A percentile compares a stretch with the other conserved stretches of the same genome.
These are phyloP conservation scores for Amphipoea lucens DNA, from an alignment of 2,888 invertebrate species.

Conservation along the genomic window DNA sequence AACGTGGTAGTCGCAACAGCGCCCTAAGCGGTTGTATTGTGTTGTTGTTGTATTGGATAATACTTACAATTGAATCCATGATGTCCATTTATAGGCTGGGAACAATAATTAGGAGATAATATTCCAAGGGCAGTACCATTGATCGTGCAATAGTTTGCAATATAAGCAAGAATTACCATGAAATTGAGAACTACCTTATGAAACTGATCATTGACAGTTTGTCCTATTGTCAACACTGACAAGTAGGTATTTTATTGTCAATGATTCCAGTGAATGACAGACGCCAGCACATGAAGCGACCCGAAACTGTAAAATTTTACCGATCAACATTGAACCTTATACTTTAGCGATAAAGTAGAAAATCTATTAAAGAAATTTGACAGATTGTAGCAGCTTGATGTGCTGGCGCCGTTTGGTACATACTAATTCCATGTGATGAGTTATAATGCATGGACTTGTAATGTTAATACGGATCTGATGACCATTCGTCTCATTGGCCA, in stretches of 20 bases:
- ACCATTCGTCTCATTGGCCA: too few relatives aligned
- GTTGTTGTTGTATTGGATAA: background rate
- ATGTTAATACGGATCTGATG: too few relatives aligned
- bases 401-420: background rate
- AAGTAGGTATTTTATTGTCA: background rate
- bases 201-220: background rate
- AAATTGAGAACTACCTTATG: background rate
- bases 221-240: background rate
- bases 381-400: too few relatives aligned
- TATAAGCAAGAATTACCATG: background rate
- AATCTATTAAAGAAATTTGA: too few relatives aligned
- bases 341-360: too few relatives aligned
- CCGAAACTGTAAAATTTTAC: too few relatives aligned
- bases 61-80: constrained; percentile 18
- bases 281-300: too few relatives aligned
- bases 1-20: background rate
- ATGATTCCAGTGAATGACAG: background rate
- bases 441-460: background rate
- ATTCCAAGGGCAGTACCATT: background rate
- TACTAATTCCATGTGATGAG: background rate
- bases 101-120: background rate
- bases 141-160: background rate
- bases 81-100: background rate
- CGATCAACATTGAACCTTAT: too few relatives aligned
- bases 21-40: background rate